These are phyloP conservation scores for Neoseiulus cucumeris DNA, from an alignment of 1,140 invertebrate species.

Conservation along the genomic window DNA sequence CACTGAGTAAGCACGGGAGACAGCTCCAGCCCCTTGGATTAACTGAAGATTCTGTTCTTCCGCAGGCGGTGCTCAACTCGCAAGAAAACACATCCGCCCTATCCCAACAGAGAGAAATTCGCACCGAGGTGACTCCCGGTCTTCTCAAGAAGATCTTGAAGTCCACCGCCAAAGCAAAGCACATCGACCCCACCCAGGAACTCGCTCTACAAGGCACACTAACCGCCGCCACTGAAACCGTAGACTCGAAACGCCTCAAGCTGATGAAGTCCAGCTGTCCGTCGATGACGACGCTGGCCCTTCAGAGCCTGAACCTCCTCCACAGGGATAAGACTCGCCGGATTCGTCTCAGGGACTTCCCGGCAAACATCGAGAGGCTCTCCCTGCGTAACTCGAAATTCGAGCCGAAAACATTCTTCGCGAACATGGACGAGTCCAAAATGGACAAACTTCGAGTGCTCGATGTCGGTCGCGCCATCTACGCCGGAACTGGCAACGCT, in stretches of 20 bases:
- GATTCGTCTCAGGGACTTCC: not conserved
- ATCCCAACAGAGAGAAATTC: not conserved
- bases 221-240: not conserved
- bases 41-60: too few species aligned
- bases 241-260: not conserved
- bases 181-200: not conserved
- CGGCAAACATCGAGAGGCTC: not conserved
- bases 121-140: not conserved
- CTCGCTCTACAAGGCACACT: not conserved
- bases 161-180: slow-evolving; percentile 5
- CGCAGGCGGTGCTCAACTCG: too few species aligned
- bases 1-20: too few species aligned
- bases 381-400: not conserved
- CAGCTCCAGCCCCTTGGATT: too few species aligned
- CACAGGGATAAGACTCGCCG: not conserved
- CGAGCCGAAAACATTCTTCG: slow-evolving; percentile 5
- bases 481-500: not conserved
- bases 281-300: not conserved
- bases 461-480: not conserved
- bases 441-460: not conserved
- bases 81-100: not conserved
- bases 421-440: not conserved
- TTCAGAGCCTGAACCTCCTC: not conserved
- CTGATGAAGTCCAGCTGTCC: not conserved
- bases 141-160: slow-evolving; percentile 5